Percentiles rank a stretch among this genome's conserved stretches.
These are phyloP conservation scores for Drosophila histrio DNA, from an alignment of 2,888 invertebrate species.

Conservation along the genomic window DNA sequence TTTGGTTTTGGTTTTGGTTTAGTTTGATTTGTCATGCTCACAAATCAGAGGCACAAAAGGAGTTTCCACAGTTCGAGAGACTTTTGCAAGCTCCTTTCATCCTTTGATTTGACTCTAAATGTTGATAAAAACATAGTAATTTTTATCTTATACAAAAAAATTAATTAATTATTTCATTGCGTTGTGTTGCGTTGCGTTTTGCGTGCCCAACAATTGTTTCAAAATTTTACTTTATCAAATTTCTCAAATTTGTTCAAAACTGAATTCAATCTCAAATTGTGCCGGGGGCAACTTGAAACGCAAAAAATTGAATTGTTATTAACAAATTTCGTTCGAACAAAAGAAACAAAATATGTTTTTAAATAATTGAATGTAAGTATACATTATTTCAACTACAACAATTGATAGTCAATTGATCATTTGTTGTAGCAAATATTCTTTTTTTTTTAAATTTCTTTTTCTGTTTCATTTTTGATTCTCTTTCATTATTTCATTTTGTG, in stretches of 20 bases:
- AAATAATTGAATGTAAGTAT: slow-evolving; percentile 31
- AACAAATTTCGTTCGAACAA: slow-evolving; percentile 28
- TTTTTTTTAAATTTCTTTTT: slow-evolving; percentile 17
- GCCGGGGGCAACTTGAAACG: slow-evolving; percentile 41
- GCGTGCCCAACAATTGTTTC: slow-evolving; percentile 1
- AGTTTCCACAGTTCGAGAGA: slow-evolving; percentile 40
- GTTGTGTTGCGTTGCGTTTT: not conserved
- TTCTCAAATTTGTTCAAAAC: not conserved
- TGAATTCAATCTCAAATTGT: not conserved
- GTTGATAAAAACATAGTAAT: slow-evolving; percentile 82
- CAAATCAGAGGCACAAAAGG: slow-evolving; percentile 60
- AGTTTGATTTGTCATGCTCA: slow-evolving; percentile 45
- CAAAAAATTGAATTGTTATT: slow-evolving; percentile 31
- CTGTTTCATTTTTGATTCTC: slow-evolving; percentile 27
- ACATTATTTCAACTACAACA: slow-evolving; percentile 31
- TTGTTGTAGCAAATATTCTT: slow-evolving; percentile 39
- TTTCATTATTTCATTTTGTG: slow-evolving; percentile 5
- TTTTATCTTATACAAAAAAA: slow-evolving; percentile 82
- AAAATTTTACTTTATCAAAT: not conserved
- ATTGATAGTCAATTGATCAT: slow-evolving; percentile 35
- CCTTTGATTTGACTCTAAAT: slow-evolving; percentile 67
- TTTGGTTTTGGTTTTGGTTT: slow-evolving; percentile 14
- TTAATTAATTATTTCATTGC: slow-evolving; percentile 57
- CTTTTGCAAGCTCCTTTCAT: slow-evolving; percentile 47
- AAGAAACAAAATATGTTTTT: slow-evolving; percentile 46